Base-by-base conservation (phyloP, 2,113 vertebrate genomes). In the Regulus satrapa region DNA sequence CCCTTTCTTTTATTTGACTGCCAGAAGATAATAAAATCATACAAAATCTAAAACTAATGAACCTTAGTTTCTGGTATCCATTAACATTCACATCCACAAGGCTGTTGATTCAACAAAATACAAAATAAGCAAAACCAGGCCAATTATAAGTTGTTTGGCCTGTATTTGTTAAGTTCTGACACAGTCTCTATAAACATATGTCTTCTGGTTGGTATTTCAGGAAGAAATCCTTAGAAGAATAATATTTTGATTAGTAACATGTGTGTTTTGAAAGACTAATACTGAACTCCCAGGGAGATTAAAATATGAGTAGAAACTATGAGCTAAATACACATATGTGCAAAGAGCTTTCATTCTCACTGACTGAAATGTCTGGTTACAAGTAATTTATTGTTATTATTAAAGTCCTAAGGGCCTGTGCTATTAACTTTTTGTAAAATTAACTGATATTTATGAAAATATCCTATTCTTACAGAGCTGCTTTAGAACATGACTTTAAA, bases 181-280 rank as follows among this genome's bases (percentile, higher is more conserved):
- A 73, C 38, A 55, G 73, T 10, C 55, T 85, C 59, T 59, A 75
- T 69, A 95, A 95, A 74, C 86, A 89, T 84, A 64, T 80, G 61
- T 93, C 90, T 93, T 88, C 85, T 94, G 71, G 21, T 78, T 85
- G 64, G 64, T 80, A 93, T 93, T 89, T 85, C 45, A 84, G 48
- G 73, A 89, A 92, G 85, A 92, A 92, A 75, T 46, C 69, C 83
- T 92, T 61, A 86, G 51, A 88, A 95, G 56, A 95, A 80, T 79
- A 97, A 88, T 92, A 89, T 96, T 97, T 95, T 96, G 82, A 97
- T 92, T 93, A 94, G 72, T 66, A 97, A 61, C 92, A 94, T 80
- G 54, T 95, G 94, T 89, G 82, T 95, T 96, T 94, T 87, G 89
- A 92, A 90, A 95, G 85, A 85, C 85, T 88, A 95, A 94, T 81